phyloP scores from a whole-genome alignment of 2,113 vertebrate species.

The Chaenogobius annularis region DNA sequence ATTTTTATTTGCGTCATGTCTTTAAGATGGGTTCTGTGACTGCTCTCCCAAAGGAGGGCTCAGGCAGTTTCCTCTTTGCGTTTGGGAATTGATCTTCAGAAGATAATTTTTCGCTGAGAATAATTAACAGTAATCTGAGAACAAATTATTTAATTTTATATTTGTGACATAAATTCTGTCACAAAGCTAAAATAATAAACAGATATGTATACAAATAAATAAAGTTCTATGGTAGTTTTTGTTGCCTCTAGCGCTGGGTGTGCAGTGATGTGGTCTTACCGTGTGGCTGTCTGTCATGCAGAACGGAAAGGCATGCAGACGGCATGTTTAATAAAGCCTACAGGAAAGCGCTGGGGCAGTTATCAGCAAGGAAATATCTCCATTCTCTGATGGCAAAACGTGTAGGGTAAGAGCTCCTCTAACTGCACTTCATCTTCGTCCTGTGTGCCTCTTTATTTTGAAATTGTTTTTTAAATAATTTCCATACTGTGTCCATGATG shows the following conservation, averaged over 20 bases:
- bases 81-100: neutral
- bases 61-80: neutral
- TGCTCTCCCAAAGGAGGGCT: neutral
- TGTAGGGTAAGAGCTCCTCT: conserved; percentile 86
- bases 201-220: neutral
- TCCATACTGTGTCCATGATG: conserved; percentile 32
- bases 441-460: conserved; percentile 27
- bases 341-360: conserved; percentile 89
- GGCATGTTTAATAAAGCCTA: conserved; percentile 95
- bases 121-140: neutral
- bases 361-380: conserved; percentile 92
- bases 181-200: neutral
- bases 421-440: conserved; percentile 41
- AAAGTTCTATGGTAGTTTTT: conserved; percentile 5
- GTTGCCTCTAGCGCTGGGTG: conserved; percentile 56
- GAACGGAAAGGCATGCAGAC: conserved; percentile 86
- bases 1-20: neutral
- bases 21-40: conserved; percentile 1
- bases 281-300: conserved; percentile 76
- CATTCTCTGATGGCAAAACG: conserved; percentile 90
- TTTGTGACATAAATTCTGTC: neutral
- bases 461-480: conserved; percentile 41
- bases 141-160: neutral
- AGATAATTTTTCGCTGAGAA: neutral
- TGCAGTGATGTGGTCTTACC: conserved; percentile 66